Base-by-base conservation (phyloP, 2,797 vertebrate species). In the Epinephelus malabaricus region DNA sequence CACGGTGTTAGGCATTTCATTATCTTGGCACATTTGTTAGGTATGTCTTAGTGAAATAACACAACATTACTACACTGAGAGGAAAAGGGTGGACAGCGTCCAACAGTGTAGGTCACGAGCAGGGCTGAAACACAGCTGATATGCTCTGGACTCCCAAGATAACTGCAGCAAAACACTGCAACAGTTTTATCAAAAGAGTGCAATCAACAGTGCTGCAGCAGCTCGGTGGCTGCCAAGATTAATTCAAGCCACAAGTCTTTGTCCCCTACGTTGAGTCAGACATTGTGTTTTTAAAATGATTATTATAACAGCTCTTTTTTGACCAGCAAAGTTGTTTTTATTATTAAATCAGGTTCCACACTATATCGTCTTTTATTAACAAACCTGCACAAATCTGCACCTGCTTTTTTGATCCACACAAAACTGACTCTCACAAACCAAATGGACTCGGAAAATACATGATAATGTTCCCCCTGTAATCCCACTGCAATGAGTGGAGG, bases 151-250 rank as follows among this genome's bases (percentile, higher is more conserved):
- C 51, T 77, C 21, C 11, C 40, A 58, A 45, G 45, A 79, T 69
- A 72, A 75, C 56, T 67, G 56, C 60, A 62, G 68, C 49, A 62
- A 55, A 69, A 62, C 51, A 15, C 43, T 62, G 34, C 17, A 15
- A 69, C 47, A 60, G 23, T 56, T 75, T 65, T 65, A 23, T 53
- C 19, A 65, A 54, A 59, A 34, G 50, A 60, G 53, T 50, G 25
- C 38, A 81, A 70, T 81, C 63, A 85, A 46, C 17, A 55, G 58
- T 66, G 54, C 40, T 15, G 12, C 67, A 69, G 40, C 61, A 69
- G 18, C 72, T 78, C 38, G 2, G 58, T 55, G 27, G 59, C 72
- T 65, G 66, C 58, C 46, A 79, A 77, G 55, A 81, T 77, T n/a
- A 72, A 78, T 78, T 54, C n/a, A 80, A 74, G 50, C 18, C 27